phyloP scores from a whole-genome alignment of 2,888 invertebrate genomes.

The Lasioglossum villosulum region DNA sequence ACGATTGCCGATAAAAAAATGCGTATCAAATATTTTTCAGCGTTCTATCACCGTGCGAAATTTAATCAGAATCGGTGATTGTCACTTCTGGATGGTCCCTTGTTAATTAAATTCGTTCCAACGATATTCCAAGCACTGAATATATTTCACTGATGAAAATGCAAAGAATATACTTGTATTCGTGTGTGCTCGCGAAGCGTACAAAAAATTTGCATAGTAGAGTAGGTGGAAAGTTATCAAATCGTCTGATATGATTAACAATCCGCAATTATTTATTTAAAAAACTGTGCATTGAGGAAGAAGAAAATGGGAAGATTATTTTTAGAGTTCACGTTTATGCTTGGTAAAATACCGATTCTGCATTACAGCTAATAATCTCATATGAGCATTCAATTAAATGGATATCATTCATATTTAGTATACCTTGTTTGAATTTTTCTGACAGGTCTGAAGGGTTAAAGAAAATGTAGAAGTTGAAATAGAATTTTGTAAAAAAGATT shows the following conservation, averaged over 20 bases:
- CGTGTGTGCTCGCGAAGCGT: background rate
- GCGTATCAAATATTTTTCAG: background rate
- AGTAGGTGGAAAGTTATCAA: background rate
- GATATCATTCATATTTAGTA: background rate
- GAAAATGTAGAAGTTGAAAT: background rate
- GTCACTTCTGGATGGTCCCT: background rate
- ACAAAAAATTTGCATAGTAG: background rate
- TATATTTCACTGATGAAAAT: background rate
- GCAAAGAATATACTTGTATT: background rate
- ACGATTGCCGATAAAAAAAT: slow-evolving; percentile 2
- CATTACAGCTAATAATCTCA: too few species aligned
- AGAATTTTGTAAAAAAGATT: background rate
- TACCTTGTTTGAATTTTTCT: background rate
- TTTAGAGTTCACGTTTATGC: too few species aligned
- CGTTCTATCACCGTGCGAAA: background rate
- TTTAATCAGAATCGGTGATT: background rate
- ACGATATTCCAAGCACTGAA: background rate
- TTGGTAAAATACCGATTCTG: too few species aligned
- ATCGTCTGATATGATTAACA: too few species aligned
- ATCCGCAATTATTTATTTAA: too few species aligned
- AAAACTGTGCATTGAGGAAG: too few species aligned
- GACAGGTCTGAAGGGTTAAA: background rate
- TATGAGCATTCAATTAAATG: background rate
- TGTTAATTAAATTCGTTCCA: slow-evolving; percentile 9
- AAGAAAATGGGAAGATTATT: too few species aligned